These are phyloP conservation scores for Clarias laeviceps DNA, from an alignment of 2,797 vertebrate species.

Conservation along the genomic window DNA sequence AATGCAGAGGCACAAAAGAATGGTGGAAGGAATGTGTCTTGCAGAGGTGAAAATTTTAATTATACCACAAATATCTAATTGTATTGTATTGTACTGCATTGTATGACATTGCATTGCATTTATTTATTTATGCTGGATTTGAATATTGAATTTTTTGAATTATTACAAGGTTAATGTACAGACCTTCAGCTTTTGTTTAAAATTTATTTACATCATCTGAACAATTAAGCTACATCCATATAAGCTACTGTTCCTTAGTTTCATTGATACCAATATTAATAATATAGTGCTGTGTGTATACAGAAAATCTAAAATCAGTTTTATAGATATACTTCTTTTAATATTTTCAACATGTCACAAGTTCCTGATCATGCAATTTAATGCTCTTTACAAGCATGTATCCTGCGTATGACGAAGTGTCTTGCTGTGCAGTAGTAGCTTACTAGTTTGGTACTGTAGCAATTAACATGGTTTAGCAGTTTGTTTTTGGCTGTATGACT, in stretches of 20 bases:
- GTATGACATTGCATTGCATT: no score
- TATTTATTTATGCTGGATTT: no score
- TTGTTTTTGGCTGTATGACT: not conserved
- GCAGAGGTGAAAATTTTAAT: not conserved
- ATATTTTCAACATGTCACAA: not conserved
- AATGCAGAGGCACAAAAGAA: slow-evolving; percentile 15
- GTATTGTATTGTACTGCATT: not conserved
- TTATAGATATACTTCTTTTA: no score
- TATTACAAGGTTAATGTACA: not conserved
- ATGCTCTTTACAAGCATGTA: not conserved
- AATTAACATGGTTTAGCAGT: not conserved
- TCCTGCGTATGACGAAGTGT: not conserved
- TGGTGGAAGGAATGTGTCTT: slow-evolving; percentile 22
- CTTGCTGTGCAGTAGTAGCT: not conserved
- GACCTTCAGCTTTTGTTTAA: not conserved
- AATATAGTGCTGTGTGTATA: no score
- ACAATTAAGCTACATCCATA: not conserved
- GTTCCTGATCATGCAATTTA: not conserved
- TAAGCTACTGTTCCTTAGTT: not conserved
- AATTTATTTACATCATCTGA: not conserved
- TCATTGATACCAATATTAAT: no score
- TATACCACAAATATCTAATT: not conserved
- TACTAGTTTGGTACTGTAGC: not conserved
- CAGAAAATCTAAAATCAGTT: no score
- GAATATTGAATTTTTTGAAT: not conserved